Evolutionary conservation across 1,140 invertebrate genomes (phyloP), one percentile per base, ranked within the genome.

Genomic region (Drosophila arizonae): DNA sequence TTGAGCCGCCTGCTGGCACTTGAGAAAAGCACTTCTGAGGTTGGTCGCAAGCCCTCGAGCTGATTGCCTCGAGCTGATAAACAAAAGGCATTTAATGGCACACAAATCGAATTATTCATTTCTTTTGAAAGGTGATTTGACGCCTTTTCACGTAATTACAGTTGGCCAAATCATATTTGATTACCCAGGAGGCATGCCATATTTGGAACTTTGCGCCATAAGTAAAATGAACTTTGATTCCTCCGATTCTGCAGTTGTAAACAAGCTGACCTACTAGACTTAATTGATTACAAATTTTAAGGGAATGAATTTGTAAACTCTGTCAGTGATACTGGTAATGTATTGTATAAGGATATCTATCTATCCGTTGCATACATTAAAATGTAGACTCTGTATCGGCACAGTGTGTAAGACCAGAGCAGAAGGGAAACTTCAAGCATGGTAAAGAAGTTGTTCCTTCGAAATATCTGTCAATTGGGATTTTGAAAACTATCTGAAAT

Each of bases 41-140:
- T 36, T 11, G 54, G 15, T 33, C 15, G 43, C 48, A 52, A 48
- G 57, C 55, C 60, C 60, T 56, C 56, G 41, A 57, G 41, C 41
- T 64, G 78, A 77, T 77, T 81, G 48, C 6, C 2, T 21, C 2
- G 50, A 57, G 56, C 66, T 81, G 79, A 82, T 82, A 82, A 82
- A 76, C 6, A 30, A 8, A 51, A n/a, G 28, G 33, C 67, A 41
- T 71, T 81, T 58, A 63, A 41, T 13, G 62, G 46, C 64, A 75
- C 66, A 67, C 43, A 52, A 63, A 64, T 54, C 61, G 68, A 70
- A 69, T 82, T 75, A 70, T 77, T 39, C 1, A 39, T 70, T 66
- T 60, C 41, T 39, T 60, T 80, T 65, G 39, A n/a, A 54, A 15
- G 21, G 17, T 26, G 21, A 54, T 58, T 45, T 17, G 30, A 15